phyloP scores from a whole-genome alignment of 2,797 vertebrate species.

The Miichthys miiuy region DNA sequence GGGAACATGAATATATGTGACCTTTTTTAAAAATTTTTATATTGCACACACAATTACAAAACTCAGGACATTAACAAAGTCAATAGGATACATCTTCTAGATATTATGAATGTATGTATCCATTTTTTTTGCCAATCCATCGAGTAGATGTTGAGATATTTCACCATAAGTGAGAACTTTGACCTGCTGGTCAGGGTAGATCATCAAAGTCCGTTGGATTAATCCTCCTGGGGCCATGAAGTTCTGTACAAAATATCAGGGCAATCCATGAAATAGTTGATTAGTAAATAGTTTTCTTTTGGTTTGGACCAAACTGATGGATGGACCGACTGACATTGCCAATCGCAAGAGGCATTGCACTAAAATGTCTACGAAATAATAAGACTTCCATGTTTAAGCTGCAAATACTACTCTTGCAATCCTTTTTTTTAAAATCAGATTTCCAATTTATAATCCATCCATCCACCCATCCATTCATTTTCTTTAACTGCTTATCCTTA shows the following conservation, averaged over 20 bases:
- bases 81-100: not conserved
- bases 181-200: not conserved
- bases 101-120: not conserved
- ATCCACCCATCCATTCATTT: too few species aligned
- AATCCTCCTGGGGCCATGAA: not conserved
- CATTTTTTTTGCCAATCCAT: not conserved
- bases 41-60: not conserved
- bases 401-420: not conserved
- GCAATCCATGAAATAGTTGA: not conserved
- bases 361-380: not conserved
- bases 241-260: not conserved
- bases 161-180: not conserved
- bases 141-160: not conserved
- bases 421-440: too few species aligned
- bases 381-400: not conserved
- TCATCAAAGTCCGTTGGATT: not conserved
- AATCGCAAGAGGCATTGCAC: not conserved
- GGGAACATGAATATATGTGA: not conserved
- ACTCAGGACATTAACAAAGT: not conserved
- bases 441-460: too few species aligned
- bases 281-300: not conserved
- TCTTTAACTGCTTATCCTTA: too few species aligned
- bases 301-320: not conserved
- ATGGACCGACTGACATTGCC: not conserved
- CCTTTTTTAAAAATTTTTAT: too few species aligned